Evolutionary conservation across 1,140 invertebrate species (phyloP), one percentile per base, ranked within the genome.

Genomic region (Aphidius gifuensis): DNA sequence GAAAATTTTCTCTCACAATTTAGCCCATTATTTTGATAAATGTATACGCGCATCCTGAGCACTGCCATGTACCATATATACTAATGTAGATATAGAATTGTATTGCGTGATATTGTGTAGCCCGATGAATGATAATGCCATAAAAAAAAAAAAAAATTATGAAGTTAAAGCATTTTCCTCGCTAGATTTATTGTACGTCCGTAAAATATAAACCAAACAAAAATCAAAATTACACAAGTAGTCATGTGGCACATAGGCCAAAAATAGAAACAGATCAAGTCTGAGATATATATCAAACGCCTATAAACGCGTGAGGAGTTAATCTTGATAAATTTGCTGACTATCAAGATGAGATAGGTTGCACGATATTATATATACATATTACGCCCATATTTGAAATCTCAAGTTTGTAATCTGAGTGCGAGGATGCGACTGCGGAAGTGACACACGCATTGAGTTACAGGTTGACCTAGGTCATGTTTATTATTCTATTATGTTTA

Each of bases 341-440:
- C 69, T 74, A 80, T 80, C 78, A 78, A 73, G 77, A 79, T 80
- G 72, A 80, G 79, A 80, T 79, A 77, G 66, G 69, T 64, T 76
- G 75, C 77, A 77, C 73, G 72, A 79, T 77, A 78, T 80, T 78
- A 75, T 72, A 67, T 43, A 40, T 44, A 54, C 23, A 32, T 46
- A 46, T 5, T 54, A 40, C 42, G 46, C 71, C 71, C 60, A 56
- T 48, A 47, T 64, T 72, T 70, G 69, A 74, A 77, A 74, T 74
- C 70, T 72, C 61, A 71, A 71, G 68, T 68, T 69, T 71, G 72
- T 74, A 78, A 79, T 76, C 71, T 71, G 69, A 72, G 16, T 16
- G 69, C 66, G 69, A 66, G 48, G 64, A 65, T 65, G 60, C 55
- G 64, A 65, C 64, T 56, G 58, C 64, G 60, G 55, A 65, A 65